Percentiles rank a stretch among this genome's conserved stretches.
Conservation (phyloP, 2,113 vertebrate genomes). For the Hemicordylus capensis region DNA sequence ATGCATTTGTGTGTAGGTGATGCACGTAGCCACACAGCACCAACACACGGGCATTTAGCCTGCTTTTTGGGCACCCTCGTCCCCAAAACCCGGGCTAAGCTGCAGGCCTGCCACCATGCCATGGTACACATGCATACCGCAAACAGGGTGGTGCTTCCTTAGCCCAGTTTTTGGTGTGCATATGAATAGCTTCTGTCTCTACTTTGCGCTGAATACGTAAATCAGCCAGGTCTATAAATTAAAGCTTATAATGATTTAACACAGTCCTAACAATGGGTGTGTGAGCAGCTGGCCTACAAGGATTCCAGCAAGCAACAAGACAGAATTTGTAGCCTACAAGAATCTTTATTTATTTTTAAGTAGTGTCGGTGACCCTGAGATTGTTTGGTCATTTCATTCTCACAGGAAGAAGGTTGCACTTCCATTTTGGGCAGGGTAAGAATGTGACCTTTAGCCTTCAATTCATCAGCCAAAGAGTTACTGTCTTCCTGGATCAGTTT, state of each 20-base stretch:
- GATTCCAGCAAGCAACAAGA: neutral
- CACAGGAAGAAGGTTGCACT: slow-evolving; percentile 32
- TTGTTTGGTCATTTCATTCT: slow-evolving; percentile 38
- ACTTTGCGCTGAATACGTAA: neutral
- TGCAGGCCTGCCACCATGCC: too few species aligned
- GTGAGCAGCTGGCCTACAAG: neutral
- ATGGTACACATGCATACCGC: too few species aligned
- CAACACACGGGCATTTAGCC: too few species aligned
- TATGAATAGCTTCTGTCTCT: too few species aligned
- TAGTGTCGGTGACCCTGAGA: slow-evolving; percentile 29
- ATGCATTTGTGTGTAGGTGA: too few species aligned
- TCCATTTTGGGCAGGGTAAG: slow-evolving; percentile 23
- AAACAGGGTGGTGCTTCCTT: too few species aligned
- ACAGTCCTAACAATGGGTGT: neutral
- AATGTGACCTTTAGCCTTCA: slow-evolving; percentile 31
- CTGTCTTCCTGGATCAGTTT: slow-evolving; percentile 18
- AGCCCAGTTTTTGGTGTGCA: too few species aligned
- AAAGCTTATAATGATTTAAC: neutral
- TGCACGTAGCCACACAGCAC: too few species aligned
- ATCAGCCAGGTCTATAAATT: neutral
- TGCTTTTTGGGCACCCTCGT: too few species aligned
- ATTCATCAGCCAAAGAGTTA: slow-evolving; percentile 22
- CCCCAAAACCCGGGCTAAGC: too few species aligned
- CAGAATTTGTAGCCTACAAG: neutral
- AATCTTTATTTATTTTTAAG: slow-evolving; percentile 38